Evolutionary conservation across 2,113 vertebrate genomes (phyloP), one percentile per base, ranked within the genome.

Genomic region (Melanotaenia duboulayi): DNA sequence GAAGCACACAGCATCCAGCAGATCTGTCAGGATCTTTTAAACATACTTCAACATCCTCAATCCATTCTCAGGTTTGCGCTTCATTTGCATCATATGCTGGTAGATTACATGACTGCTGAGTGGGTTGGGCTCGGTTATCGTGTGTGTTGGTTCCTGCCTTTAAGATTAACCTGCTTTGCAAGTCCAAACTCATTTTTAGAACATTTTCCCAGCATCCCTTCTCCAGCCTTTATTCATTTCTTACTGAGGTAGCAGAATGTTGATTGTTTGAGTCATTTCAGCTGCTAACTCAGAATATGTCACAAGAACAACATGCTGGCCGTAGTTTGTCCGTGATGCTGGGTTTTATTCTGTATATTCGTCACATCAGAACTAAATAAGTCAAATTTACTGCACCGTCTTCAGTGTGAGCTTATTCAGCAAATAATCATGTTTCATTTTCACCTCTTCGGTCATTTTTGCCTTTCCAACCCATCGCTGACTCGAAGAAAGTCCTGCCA

Each of bases 131-230:
- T 79, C 76, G 79, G 89, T 93, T 87, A 85, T 89, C 88, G 78
- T 76, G 90, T 95, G 95, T 94, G 95, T 96, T 94, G 94, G 87
- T 85, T 92, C 94, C 94, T 95, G 94, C 92, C 94, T 93, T 78
- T 93, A 93, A 94, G 92, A 95, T 90, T 93, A 92, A 92, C 92
- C 94, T 94, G 87, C 91, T 90, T 92, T 90, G 19, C 57, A 71
- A 73, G 23, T 79, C 55, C 14, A 12, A 32, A 22, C 12, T 5
- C 12, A 85, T 74, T 49, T 52, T 51, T 22, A 57, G 60, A 69
- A 32, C 24, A 58, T 54, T 22, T 22, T 62, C 37, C 23, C 51
- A 63, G 35, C 50, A 24, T 23, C 11, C 24, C 17, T 23, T 9
- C 50, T 65, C 56, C 49, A 28, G 39, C 49, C 17, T 58, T 66